Evolutionary conservation across 2,888 invertebrate species (phyloP), one percentile per base, ranked within the genome.

Genomic region (Steromphala cineraria): DNA sequence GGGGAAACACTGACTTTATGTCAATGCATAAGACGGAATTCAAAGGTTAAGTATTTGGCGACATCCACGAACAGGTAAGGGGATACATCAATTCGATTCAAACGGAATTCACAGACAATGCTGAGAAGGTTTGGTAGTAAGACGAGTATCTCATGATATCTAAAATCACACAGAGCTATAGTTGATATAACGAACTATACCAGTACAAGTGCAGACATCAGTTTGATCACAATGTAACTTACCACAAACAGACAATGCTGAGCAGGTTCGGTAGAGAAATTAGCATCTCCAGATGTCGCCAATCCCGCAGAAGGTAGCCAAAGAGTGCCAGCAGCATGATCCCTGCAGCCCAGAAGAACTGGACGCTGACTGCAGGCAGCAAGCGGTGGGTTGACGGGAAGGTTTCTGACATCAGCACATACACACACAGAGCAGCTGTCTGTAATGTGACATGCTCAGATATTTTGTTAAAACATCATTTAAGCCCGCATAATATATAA

Each of bases 331-430:
- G 82, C 8, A 81, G n/a, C 82, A 90, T 89, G 19, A 91, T 82
- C 8, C 91, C 90, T 0, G 84, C 28, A 15, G 90, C 87, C 90
- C 90, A 91, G 80, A 88, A 89, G 36, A 89, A 83, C 83, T 88
- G 89, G 40, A 89, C 83, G 13, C 85, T 87, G 7, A 91, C 84
- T 21, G 89, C 87, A 2, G 90, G 90, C n/a, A 83, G 67, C 17
- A 88, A 87, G 10, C 91, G 82, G 15, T 82, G 82, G 36, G 83
- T 76, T 7, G 88, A 79, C 7, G 89, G 88, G 78, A 90, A 90
- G 13, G 88, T 80, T 79, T 91, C 91, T 56, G 88, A 83, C 55
- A 91, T 83, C 86, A 90, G 84, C 53, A 90, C 89, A 82, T 87
- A 90, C 13, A 85, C 84, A n/a, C 87, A 82, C 74, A 91, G 80